Conservation (phyloP, 2,888 invertebrate species). For the Leuctra nigra region DNA sequence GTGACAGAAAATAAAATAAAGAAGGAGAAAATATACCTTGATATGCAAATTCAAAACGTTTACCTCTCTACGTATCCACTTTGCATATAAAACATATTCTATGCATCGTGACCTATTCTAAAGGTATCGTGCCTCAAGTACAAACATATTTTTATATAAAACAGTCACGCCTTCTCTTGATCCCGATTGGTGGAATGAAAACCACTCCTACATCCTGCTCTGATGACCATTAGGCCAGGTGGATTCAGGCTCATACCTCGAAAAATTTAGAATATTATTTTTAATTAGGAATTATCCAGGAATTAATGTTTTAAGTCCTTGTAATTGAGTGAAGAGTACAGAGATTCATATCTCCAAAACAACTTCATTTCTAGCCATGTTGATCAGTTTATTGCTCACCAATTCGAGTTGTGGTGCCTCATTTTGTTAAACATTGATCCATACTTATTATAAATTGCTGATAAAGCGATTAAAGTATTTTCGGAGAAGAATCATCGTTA, state of each 20-base stretch:
- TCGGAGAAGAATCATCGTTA: too few relatives aligned
- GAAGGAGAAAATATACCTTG: slow-evolving; percentile 2
- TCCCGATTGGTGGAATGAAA: slow-evolving; percentile 6
- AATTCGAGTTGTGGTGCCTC: too few relatives aligned
- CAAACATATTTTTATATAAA: slow-evolving; percentile 17
- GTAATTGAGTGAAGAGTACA: too few relatives aligned
- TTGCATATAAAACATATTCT: slow-evolving; percentile 11
- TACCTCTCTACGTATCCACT: neutral
- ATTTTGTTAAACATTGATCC: too few relatives aligned
- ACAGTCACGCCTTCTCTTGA: slow-evolving; percentile 6
- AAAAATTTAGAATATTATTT: slow-evolving; percentile 1
- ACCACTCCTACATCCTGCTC: slow-evolving; percentile 7
- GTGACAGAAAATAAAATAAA: too few relatives aligned
- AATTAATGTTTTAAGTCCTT: too few relatives aligned
- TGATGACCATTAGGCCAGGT: slow-evolving; percentile 13
- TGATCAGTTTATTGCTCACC: too few relatives aligned
- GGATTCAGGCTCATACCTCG: neutral
- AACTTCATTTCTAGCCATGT: too few relatives aligned
- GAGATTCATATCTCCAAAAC: too few relatives aligned
- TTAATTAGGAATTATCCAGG: too few relatives aligned
- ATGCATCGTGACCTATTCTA: slow-evolving; percentile 8
- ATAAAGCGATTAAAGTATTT: too few relatives aligned
- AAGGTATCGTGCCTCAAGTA: neutral
- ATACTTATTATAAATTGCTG: too few relatives aligned
- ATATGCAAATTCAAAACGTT: slow-evolving; percentile 13